Evolutionary conservation across 1,140 invertebrate species (phyloP), one percentile per base, ranked within the genome.

Genomic region (Phocides pigmalion): DNA sequence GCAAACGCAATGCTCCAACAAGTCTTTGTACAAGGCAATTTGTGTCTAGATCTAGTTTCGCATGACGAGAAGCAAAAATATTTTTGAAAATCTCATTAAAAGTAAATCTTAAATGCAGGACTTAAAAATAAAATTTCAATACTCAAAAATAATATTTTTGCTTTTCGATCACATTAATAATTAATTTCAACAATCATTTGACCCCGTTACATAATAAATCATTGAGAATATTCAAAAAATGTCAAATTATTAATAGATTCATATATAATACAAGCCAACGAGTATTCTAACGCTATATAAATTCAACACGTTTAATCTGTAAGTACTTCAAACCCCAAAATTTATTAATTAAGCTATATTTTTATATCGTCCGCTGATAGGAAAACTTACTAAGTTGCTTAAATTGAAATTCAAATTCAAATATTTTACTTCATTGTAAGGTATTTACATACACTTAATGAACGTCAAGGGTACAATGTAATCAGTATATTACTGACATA

Each of bases 21-120:
- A 82, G 78, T 86, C 80, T 83, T 84, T 84, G 76, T 81, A 80
- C 77, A 84, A 83, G 76, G 81, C 79, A 79, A 79, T 79, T 77
- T 81, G 46, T 49, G 46, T 49, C 20, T 11, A 49, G 17, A 49
- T 28, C 2, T 59, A 11, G 54, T 59, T 32, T 46, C 15, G 51
- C 46, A 12, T 35, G 39, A 47, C 51, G 41, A 28, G 22, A 46
- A 59, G 62, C 58, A 37, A 51, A 59, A 64, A 28, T 6, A 28
- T 8, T 22, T 8, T 4, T 4, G 9, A 28, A 28, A 28, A 28
- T 8, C 1, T 28, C 25, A 35, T 12, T 35, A 35, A 35, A 35
- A 35, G 16, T 14, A 25, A 28, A 28, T 8, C 9, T 20, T 15
- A 58, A 58, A 58, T 58, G 54, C 41, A 44, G 15, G 15, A 42